Base-by-base conservation (phyloP, 2,113 vertebrate genomes). In the Erinaceus europaeus region DNA sequence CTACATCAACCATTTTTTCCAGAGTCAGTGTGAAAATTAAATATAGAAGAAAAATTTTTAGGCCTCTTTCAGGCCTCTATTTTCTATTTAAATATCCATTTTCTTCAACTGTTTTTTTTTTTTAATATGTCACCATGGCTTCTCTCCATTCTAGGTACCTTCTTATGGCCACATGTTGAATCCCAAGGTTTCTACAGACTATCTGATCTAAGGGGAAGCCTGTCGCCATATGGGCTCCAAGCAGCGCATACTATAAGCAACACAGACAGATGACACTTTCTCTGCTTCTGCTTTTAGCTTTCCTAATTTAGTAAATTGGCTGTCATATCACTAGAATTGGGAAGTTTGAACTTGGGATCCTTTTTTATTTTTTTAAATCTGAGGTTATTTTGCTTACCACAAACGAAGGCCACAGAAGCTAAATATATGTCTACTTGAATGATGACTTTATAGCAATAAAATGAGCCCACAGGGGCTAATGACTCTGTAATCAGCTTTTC, bases 401-500 rank as follows among this genome's bases (percentile, higher is more conserved):
- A 94, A 92, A 94, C 6, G 90, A 93, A 94, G 92, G 92, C 94
- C 94, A 95, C 84, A 91, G 89, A 93, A 92, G 77, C 92, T 94
- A 94, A 95, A 92, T 92, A 92, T 91, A 92, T 90, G 92, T 95
- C 92, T 94, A 94, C 86, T 92, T 95, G 94, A 95, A 94, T 94
- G 93, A 95, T 95, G 93, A 92, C 90, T 95, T 95, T 92, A 91
- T 89, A 92, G 93, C 84, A 95, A 92, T 95, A 94, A 92, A 93
- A 92, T 93, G 95, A 92, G 90, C 86, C 93, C 92, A 95, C 86
- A 93, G 94, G 90, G 91, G 93, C 92, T 95, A 95, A 95, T 95
- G 95, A 95, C 86, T 94, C 94, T 91, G 84, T 93, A 95, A 95
- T 95, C 93, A 95, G 94, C 89, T 94, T 95, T 95, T 95, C 93